phyloP scores from a whole-genome alignment of 2,888 invertebrate species.

The Meloe dianella region DNA sequence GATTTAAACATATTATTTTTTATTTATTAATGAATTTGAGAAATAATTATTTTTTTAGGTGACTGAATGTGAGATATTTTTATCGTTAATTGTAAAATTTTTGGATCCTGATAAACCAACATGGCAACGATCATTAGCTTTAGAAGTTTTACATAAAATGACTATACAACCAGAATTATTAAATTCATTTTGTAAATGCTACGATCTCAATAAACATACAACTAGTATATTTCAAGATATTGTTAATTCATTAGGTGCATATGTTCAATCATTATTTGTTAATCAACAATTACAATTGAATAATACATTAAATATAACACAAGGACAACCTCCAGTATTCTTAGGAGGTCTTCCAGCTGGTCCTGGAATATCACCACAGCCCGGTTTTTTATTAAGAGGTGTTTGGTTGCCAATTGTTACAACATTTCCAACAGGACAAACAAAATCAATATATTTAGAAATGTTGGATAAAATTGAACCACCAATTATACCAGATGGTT shows the following conservation, averaged over 20 bases:
- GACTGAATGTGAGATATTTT: slow-evolving; percentile 98
- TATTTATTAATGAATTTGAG: slow-evolving; percentile 19
- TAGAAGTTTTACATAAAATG: slow-evolving; percentile 96
- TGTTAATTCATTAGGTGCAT: slow-evolving; percentile 90
- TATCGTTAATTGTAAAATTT: slow-evolving; percentile 96
- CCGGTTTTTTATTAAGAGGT: slow-evolving; percentile 92
- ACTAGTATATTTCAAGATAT: slow-evolving; percentile 95
- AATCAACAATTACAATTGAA: slow-evolving; percentile 68
- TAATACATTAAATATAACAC: slow-evolving; percentile 59
- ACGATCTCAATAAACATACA: slow-evolving; percentile 93
- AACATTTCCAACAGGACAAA: slow-evolving; percentile 82
- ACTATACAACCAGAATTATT: slow-evolving; percentile 86
- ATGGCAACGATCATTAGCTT: slow-evolving; percentile 94
- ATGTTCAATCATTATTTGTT: slow-evolving; percentile 90
- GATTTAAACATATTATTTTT: slow-evolving; percentile 16
- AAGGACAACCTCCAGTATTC: slow-evolving; percentile 69
- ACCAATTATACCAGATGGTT: slow-evolving; percentile 93
- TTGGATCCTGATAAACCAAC: slow-evolving; percentile 95
- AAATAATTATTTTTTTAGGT: slow-evolving; percentile 68
- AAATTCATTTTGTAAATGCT: slow-evolving; percentile 91
- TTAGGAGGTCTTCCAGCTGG: slow-evolving; percentile 71
- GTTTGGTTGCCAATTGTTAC: slow-evolving; percentile 90
- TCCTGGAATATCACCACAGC: slow-evolving; percentile 84
- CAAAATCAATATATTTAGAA: slow-evolving; percentile 91
- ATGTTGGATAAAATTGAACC: slow-evolving; percentile 96